These are phyloP conservation scores for Oscheius sp. DNA, from an alignment of 2,888 invertebrate genomes.

Conservation along the genomic window DNA sequence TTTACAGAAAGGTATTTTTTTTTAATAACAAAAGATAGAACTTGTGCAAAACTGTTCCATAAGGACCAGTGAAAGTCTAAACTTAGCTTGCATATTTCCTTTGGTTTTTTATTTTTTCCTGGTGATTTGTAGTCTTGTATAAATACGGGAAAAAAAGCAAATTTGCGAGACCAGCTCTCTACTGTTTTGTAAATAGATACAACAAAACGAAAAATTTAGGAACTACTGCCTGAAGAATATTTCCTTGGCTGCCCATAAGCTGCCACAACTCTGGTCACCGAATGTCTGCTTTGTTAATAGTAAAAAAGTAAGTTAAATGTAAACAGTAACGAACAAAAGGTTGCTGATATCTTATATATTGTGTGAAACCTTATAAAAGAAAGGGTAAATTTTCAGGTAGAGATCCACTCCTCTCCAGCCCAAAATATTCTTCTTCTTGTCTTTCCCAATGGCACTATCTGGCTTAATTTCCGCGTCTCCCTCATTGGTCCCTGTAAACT, in stretches of 20 bases:
- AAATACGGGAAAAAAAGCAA: background rate
- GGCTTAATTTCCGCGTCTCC: conserved; percentile 65
- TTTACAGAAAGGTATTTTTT: conserved; percentile 54
- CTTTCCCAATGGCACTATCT: conserved; percentile 70
- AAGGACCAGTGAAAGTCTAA: no score
- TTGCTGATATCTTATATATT: background rate
- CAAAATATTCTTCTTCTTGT: conserved; percentile 68
- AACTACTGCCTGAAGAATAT: conserved; percentile 68
- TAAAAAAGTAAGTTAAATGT: conserved; percentile 59
- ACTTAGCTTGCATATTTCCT: no score
- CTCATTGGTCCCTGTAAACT: conserved; percentile 67
- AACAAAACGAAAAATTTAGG: background rate
- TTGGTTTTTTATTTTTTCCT: no score
- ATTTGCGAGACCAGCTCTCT: background rate
- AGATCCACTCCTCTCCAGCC: conserved; percentile 68
- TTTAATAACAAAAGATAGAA: no score
- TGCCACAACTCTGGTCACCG: conserved; percentile 69
- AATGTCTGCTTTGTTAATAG: conserved; percentile 70
- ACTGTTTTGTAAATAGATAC: background rate
- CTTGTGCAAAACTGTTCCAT: no score
- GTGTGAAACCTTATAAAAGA: background rate
- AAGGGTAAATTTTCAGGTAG: conserved; percentile 43
- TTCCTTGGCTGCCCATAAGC: conserved; percentile 67
- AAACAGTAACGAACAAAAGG: no score
- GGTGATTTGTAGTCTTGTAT: background rate